phyloP scores from a whole-genome alignment of 2,888 invertebrate genomes.

The Noctua comes region DNA sequence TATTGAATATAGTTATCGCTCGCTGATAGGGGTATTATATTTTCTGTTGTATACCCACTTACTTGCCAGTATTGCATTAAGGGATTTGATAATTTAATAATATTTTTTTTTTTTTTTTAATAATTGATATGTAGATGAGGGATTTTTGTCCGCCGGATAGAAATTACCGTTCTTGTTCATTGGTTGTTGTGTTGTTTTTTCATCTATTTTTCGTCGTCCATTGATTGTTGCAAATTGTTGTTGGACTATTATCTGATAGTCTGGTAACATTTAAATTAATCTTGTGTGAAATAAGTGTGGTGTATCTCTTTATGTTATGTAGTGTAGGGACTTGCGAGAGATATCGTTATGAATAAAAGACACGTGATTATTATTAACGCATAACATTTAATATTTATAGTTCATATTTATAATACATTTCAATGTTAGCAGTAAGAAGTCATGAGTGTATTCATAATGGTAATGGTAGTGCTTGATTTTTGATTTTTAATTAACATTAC shows the following conservation, averaged over 20 bases:
- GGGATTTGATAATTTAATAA: no score
- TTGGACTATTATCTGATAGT: background rate
- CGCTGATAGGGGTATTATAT: no score
- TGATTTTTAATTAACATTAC: slow-evolving; percentile 88
- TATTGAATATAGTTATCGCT: no score
- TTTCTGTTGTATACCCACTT: no score
- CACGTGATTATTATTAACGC: slow-evolving; percentile 91
- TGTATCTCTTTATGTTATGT: background rate
- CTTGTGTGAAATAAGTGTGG: background rate
- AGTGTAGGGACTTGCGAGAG: background rate
- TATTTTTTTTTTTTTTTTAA: no score
- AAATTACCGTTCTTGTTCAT: no score
- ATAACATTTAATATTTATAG: slow-evolving; percentile 92
- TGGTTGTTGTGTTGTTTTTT: no score
- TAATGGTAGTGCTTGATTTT: slow-evolving; percentile 89
- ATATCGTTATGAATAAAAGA: slow-evolving; percentile 76
- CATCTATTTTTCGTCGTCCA: no score
- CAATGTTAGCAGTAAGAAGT: slow-evolving; percentile 90
- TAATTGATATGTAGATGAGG: no score
- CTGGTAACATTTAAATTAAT: background rate
- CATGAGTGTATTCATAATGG: slow-evolving; percentile 89
- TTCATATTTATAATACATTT: slow-evolving; percentile 91
- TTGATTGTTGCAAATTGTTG: no score
- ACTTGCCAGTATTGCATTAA: no score
- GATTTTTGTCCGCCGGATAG: no score